These are phyloP conservation scores for Phrynocephalus guinanensis DNA, from an alignment of 2,797 vertebrate species.

Conservation along the genomic window DNA sequence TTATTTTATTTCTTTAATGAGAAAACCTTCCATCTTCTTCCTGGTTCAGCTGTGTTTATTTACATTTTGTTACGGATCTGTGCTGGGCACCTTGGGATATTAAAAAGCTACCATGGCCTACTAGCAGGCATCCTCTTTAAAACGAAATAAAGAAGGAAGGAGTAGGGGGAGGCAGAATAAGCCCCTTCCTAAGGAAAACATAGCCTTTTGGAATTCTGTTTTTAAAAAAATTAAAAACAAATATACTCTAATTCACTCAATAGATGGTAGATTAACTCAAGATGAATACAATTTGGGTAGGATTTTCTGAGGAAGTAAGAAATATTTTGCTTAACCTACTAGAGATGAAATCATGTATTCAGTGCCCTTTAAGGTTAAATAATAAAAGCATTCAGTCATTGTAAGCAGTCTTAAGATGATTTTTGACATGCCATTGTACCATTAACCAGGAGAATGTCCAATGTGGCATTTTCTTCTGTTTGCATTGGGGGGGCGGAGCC, in stretches of 20 bases:
- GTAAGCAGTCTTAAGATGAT: constrained; percentile 69
- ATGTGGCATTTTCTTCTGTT: not conserved
- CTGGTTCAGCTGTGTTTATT: constrained; percentile 86
- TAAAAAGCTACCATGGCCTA: constrained; percentile 66
- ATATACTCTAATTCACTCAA: constrained; percentile 82
- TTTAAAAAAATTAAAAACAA: constrained; percentile 82
- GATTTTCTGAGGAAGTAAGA: constrained; percentile 84
- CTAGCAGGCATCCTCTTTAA: constrained; percentile 66
- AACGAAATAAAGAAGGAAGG: constrained; percentile 13
- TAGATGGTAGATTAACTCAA: constrained; percentile 84
- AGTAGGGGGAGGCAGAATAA: constrained; percentile 54
- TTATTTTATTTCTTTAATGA: constrained; percentile 89
- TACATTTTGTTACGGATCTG: constrained; percentile 80
- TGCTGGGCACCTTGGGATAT: constrained; percentile 76
- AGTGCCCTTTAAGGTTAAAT: constrained; percentile 74
- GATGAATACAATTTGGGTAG: constrained; percentile 86
- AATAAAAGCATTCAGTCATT: constrained; percentile 75
- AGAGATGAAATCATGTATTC: constrained; percentile 76
- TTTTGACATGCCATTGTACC: constrained; percentile 60
- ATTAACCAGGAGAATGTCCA: constrained; percentile 45
- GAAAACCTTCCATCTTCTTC: constrained; percentile 82
- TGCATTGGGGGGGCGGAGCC: not conserved
- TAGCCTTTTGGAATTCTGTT: constrained; percentile 79
- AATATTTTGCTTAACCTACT: constrained; percentile 78
- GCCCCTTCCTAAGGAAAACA: constrained; percentile 80